Percentiles rank a stretch among this genome's conserved stretches.
phyloP scores from a whole-genome alignment of 2,888 invertebrate genomes.

The Melinopterus prodromus region DNA sequence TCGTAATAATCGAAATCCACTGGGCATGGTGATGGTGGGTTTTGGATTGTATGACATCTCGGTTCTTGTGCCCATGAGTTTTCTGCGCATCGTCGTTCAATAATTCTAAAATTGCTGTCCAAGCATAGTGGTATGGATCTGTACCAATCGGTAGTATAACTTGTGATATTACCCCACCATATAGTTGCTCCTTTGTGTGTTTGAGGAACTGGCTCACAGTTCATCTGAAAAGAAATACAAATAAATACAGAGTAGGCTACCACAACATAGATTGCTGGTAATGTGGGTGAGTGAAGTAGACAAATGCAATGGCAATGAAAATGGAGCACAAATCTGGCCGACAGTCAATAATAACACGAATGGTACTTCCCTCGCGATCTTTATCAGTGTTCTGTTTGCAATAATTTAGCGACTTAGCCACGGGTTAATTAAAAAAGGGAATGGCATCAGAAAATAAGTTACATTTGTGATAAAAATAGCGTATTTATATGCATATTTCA shows the following conservation, averaged over 20 bases:
- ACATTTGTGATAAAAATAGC: too few relatives aligned
- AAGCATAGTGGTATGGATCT: slow-evolving; percentile 33
- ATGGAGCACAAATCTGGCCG: too few relatives aligned
- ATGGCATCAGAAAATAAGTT: too few relatives aligned
- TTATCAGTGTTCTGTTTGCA: too few relatives aligned
- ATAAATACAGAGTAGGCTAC: neutral
- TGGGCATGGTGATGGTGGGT: slow-evolving; percentile 29
- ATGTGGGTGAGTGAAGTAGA: too few relatives aligned
- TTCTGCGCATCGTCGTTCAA: slow-evolving; percentile 28
- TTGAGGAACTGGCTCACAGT: slow-evolving; percentile 30
- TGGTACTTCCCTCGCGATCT: too few relatives aligned
- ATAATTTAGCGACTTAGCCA: too few relatives aligned
- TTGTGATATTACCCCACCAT: slow-evolving; percentile 30
- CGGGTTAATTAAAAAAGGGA: too few relatives aligned
- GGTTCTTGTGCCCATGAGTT: slow-evolving; percentile 30
- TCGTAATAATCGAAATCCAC: slow-evolving; percentile 29
- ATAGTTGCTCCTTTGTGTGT: slow-evolving; percentile 21
- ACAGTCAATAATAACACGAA: too few relatives aligned
- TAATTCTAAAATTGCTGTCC: slow-evolving; percentile 28
- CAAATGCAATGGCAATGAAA: too few relatives aligned
- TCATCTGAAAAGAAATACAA: slow-evolving; percentile 28
- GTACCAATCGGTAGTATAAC: slow-evolving; percentile 13
- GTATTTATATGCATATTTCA: too few relatives aligned
- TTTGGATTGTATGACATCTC: slow-evolving; percentile 25
- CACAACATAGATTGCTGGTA: neutral